Percentiles rank a stretch among this genome's conserved stretches.
Conservation (phyloP, 2,797 vertebrate species). For the Sebastes itinus region DNA sequence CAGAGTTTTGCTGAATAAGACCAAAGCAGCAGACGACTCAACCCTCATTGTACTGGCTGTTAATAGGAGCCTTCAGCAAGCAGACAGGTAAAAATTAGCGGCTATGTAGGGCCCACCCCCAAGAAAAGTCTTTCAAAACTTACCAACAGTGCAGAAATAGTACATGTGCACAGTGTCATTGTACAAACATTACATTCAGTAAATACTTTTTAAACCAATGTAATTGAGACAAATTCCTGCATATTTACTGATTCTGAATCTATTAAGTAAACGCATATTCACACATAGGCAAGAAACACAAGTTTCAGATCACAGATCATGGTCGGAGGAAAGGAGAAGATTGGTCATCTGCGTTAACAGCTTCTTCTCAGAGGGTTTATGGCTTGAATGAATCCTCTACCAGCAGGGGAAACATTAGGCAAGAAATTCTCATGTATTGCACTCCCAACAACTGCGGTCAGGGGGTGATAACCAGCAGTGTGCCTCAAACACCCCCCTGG, state of each 20-base stretch:
- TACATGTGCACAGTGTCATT: not conserved
- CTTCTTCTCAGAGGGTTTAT: not conserved
- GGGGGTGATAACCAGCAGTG: not conserved
- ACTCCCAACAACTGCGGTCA: not conserved
- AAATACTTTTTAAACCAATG: not conserved
- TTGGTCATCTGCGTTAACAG: not conserved
- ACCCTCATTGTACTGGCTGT: not conserved
- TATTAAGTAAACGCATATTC: not conserved
- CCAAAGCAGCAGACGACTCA: constrained; percentile 12
- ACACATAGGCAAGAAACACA: not conserved
- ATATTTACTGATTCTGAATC: not conserved
- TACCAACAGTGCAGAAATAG: not conserved
- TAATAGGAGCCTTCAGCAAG: constrained; percentile 22
- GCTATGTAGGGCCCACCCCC: not conserved
- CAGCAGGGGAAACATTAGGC: not conserved
- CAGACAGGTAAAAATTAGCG: constrained; percentile 28
- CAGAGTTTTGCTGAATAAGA: constrained; percentile 24
- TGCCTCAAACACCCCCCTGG: not conserved
- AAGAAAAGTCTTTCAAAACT: constrained; percentile 2
- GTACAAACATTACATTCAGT: not conserved
- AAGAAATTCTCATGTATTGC: not conserved
- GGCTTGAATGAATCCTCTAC: not conserved
- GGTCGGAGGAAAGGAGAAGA: not conserved
- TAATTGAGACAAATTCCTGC: not conserved
- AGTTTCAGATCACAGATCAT: not conserved